Conservation (phyloP, 1,140 invertebrate species). For the Zophobas morio region DNA sequence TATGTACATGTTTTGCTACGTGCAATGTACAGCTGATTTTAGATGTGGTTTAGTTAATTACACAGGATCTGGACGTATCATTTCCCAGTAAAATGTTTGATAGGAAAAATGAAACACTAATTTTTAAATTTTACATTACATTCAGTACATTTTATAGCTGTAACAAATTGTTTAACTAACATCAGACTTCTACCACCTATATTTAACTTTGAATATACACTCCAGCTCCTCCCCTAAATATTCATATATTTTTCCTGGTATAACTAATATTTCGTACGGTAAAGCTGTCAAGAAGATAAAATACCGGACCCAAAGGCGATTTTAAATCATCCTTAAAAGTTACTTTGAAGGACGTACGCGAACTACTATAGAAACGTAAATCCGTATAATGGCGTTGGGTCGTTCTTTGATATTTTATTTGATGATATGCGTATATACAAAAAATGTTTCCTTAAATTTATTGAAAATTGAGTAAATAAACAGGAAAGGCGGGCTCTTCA, state of each 20-base stretch:
- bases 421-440: not conserved
- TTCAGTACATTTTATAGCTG: no score
- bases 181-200: constrained; percentile 4
- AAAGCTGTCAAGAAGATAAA: constrained; percentile 32
- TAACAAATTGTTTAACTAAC: no score
- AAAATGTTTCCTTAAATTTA: not conserved
- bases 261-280: constrained; percentile 34
- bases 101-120: no score
- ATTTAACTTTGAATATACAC: constrained; percentile 14
- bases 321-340: constrained; percentile 38
- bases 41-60: no score
- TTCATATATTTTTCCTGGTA: constrained; percentile 24
- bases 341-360: constrained; percentile 1
- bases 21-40: no score
- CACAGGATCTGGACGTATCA: no score
- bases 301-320: constrained; percentile 32
- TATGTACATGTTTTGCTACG: no score
- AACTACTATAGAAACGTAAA: constrained; percentile 7
- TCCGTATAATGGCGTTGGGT: not conserved
- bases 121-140: no score
- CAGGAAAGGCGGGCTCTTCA: not conserved
- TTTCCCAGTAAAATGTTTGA: no score
- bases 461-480: not conserved
- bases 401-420: not conserved
- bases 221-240: constrained; percentile 35